Percentiles rank a stretch among this genome's conserved stretches.
These are phyloP conservation scores for Nematolebias whitei DNA, from an alignment of 2,113 vertebrate species.

Conservation along the genomic window DNA sequence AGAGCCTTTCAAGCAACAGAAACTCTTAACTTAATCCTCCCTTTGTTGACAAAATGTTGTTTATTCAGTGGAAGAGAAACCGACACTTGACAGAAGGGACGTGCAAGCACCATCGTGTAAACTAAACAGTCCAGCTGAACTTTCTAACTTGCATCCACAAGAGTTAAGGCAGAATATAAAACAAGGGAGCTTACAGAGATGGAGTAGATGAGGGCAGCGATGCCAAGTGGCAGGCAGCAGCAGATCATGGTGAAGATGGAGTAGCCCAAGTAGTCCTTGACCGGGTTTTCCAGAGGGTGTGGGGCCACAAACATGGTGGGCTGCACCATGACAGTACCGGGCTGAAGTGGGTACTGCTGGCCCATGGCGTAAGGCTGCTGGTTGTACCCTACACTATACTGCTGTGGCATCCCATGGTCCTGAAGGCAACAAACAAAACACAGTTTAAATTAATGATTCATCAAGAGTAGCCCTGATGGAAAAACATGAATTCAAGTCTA, in stretches of 20 bases:
- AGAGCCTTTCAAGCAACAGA: not conserved
- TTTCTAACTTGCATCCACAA: not conserved
- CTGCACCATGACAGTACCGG: conserved; percentile 47
- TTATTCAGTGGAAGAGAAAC: not conserved
- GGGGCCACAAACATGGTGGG: conserved; percentile 56
- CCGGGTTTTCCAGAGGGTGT: conserved; percentile 36
- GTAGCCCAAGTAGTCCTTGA: conserved; percentile 78
- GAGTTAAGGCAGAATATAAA: not conserved
- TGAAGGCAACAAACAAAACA: conserved; percentile 1
- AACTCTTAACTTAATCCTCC: not conserved
- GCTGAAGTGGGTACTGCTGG: conserved; percentile 34
- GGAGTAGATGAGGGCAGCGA: conserved; percentile 78
- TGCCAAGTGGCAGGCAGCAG: conserved; percentile 81
- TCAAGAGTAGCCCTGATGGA: not conserved
- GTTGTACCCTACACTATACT: conserved; percentile 24
- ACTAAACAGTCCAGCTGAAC: not conserved
- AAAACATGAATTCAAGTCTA: not conserved
- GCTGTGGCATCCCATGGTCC: not conserved
- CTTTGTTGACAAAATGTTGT: not conserved
- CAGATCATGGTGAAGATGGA: conserved; percentile 83
- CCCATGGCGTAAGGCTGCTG: conserved; percentile 13
- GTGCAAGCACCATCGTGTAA: not conserved
- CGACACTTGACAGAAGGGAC: not conserved
- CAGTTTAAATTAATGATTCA: no score
- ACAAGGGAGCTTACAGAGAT: conserved; percentile 67